Conservation (phyloP, 2,113 vertebrate species). For the Mirounga angustirostris region DNA sequence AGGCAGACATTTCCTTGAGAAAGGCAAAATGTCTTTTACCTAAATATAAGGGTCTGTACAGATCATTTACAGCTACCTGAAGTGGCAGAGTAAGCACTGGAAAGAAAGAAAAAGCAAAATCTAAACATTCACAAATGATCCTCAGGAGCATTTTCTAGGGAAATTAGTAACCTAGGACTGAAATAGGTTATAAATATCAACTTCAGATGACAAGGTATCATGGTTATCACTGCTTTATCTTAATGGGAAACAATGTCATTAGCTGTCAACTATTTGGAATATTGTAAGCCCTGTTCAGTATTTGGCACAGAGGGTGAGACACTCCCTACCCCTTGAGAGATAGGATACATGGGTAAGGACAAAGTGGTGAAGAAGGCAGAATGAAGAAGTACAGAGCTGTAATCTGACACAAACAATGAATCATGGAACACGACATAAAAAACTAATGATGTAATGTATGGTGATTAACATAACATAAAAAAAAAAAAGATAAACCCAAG, state of each 20-base stretch:
- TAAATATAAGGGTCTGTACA: neutral
- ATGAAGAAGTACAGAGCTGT: neutral
- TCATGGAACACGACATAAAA: too few relatives aligned
- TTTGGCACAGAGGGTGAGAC: neutral
- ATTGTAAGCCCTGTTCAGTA: neutral
- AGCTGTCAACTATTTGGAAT: neutral
- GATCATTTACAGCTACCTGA: neutral
- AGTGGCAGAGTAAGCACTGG: neutral
- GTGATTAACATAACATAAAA: too few relatives aligned
- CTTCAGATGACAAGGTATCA: neutral
- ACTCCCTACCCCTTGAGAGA: neutral
- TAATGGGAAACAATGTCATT: neutral
- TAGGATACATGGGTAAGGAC: neutral
- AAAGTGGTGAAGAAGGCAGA: neutral
- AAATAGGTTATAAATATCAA: neutral
- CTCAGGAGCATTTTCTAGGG: neutral
- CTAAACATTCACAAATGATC: neutral
- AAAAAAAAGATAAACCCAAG: neutral
- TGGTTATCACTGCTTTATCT: neutral
- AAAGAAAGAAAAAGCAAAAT: neutral
- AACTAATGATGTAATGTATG: too few relatives aligned
- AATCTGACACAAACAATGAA: neutral
- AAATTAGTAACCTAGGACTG: neutral
- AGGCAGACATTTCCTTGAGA: neutral
- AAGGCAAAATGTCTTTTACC: neutral